Base-by-base conservation (phyloP, 2,888 invertebrate genomes). In the Scaptomyza flava region DNA sequence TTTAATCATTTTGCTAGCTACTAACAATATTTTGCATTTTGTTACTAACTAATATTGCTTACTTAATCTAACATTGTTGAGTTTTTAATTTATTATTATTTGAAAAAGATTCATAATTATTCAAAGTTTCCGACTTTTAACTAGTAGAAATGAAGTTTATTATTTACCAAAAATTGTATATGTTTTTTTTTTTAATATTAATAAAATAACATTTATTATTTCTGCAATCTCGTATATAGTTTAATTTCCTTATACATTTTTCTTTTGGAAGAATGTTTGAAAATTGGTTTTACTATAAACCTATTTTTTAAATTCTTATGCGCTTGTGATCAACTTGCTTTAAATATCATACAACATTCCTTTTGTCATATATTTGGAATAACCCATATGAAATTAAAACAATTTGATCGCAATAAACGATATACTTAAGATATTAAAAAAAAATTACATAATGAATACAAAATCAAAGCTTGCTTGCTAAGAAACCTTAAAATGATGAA, bases 401-500 rank as follows among this genome's bases (percentile, higher is more conserved):
- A 7, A 59, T 7, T 58, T 68, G 46, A 45, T 64, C 30, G 17
- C 41, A 7, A 11, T 42, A 0, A 14, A 20, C 1, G 1, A 7
- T 14, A 14, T 27, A 14, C 1, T 11, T 51, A 3, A 3, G 4
- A 7, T 11, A 33, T 33, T 6, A 8, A 6, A 8, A 48, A 4
- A 11, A 7, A 6, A 11, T 3, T 11, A 12, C 27, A 27, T 27
- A 11, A 12, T 14, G 7, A 33, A 33, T 14, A 6, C 6, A 2
- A 6, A 14, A 14, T 38, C 33, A 33, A 33, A 11, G 36, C 20
- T 12, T 11, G 20, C 3, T 50, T 46, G 46, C n/a, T 50, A 6
- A 4, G 5, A 34, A 48, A 56, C 36, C 70, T 66, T 72, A 50
- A 83, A 68, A 68, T 86, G 65, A 77, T 86, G 64, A 27, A 5